Evolutionary conservation across 37 sponge, comb jelly and placozoan genomes (phyloP), one percentile per base, ranked within the genome.

Genomic region (Diacarnus erythraeanus): DNA sequence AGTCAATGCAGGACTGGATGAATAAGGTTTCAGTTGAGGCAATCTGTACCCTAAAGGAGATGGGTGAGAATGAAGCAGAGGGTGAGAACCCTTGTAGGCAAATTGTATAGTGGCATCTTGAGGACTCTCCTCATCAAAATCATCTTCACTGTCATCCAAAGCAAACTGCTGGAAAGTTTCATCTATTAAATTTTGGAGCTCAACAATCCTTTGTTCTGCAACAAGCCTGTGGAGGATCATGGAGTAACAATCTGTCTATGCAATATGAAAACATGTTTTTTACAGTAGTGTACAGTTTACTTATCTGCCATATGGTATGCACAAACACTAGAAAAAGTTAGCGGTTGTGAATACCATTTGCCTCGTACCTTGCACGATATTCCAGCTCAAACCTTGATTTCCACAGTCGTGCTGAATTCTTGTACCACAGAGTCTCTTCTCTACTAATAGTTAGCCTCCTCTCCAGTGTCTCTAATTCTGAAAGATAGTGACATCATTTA

Each of bases 121-220:
- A 34, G 30, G 57, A 5, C 35, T 2, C 5, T 12, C 42, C 74
- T 35, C 63, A 65, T 39, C 72, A 18, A 77, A 73, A 38, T 90
- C 91, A 44, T 90, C 86, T 44, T 89, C 85, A 57, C 80, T 80
- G 64, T 89, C 90, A 38, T 84, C 90, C 23, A 77, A 41, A 12
- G 81, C 91, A 85, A 90, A 90, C 82, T 90, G 86, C 34, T 78
- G 71, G 51, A 90, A 90, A 1, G 91, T 90, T 43, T 85, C 83
- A 54, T 90, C 91, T 30, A 90, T 36, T 35, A 81, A 25, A 0
- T 60, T 40, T 27, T 78, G 91, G 27, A 90, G 79, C 10, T 72
- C 83, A 2, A 26, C 22, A 1, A 85, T 56, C 40, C 79, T 37
- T 6, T 77, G n/a, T 75, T 90, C 91, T 37, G 82, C 82, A 26